Evolutionary conservation across 2,888 invertebrate species (phyloP).

Genomic region (Plagiodera versicolora): DNA sequence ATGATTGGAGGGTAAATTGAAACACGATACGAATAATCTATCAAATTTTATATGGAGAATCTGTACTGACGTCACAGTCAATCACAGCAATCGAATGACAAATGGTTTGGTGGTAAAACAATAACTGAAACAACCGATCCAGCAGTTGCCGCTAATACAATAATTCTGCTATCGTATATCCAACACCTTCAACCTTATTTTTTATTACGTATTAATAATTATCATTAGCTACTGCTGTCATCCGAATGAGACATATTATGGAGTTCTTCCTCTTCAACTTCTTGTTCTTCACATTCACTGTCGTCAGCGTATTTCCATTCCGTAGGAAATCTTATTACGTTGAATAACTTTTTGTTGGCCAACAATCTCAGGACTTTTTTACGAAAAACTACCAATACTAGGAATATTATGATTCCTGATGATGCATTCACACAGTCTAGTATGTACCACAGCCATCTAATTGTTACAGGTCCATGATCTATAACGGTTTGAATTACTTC

Average conservation of each 20-base stretch:
- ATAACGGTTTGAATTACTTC: constrained; percentile 60
- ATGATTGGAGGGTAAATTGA: too few relatives aligned
- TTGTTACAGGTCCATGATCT: constrained; percentile 26
- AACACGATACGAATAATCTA: too few relatives aligned
- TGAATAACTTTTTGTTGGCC: constrained; percentile 50
- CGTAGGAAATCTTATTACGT: constrained; percentile 41
- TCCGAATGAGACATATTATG: neutral
- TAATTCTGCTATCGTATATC: too few relatives aligned
- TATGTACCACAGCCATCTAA: constrained; percentile 52
- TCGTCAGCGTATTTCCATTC: constrained; percentile 52
- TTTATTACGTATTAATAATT: too few relatives aligned
- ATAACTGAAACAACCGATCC: too few relatives aligned
- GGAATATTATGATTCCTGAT: constrained; percentile 64
- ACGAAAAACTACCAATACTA: constrained; percentile 62
- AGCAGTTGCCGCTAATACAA: too few relatives aligned
- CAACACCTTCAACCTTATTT: too few relatives aligned
- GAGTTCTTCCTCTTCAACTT: constrained; percentile 12
- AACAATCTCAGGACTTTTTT: constrained; percentile 59
- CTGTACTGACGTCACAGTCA: too few relatives aligned
- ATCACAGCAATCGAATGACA: too few relatives aligned
- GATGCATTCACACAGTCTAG: constrained; percentile 63
- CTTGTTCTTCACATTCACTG: constrained; percentile 55
- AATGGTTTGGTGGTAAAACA: too few relatives aligned
- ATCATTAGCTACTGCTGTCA: neutral
- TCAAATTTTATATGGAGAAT: too few relatives aligned